A percentile compares a stretch with the other conserved stretches of the same genome.
Conservation (phyloP, 2,113 vertebrate species). For the Muntiacus reevesi region DNA sequence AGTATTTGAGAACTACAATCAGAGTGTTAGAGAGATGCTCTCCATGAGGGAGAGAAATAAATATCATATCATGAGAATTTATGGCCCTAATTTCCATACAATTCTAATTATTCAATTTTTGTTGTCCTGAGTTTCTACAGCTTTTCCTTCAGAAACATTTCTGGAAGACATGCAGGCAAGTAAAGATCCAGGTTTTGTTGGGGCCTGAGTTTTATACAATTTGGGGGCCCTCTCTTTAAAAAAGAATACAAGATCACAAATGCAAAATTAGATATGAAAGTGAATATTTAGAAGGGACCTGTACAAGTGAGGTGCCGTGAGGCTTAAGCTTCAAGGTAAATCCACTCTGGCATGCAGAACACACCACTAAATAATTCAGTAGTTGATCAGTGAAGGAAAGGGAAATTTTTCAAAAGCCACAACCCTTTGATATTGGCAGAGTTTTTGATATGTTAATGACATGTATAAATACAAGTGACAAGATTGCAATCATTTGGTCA, state of each 20-base stretch:
- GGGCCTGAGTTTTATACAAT: background rate
- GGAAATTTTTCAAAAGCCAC: conserved; percentile 31
- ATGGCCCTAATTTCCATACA: background rate
- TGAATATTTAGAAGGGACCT: conserved; percentile 21
- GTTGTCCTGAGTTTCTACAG: background rate
- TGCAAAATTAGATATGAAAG: conserved; percentile 37
- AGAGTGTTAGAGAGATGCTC: background rate
- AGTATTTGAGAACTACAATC: background rate
- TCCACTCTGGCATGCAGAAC: conserved; percentile 10
- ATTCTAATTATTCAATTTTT: conserved; percentile 7
- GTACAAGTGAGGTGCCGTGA: background rate
- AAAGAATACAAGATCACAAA: conserved; percentile 17
- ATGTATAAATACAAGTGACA: conserved; percentile 68
- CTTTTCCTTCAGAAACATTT: background rate
- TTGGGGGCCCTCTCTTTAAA: background rate
- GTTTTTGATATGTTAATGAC: conserved; percentile 65
- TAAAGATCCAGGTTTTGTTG: background rate
- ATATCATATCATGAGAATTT: background rate
- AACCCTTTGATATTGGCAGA: conserved; percentile 52
- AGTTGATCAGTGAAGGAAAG: conserved; percentile 58
- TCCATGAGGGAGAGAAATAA: background rate
- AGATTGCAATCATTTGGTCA: conserved; percentile 69
- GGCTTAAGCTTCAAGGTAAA: conserved; percentile 57
- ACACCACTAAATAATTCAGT: conserved; percentile 40
- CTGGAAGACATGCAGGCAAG: background rate